Evolutionary conservation across 2,888 invertebrate genomes (phyloP), one percentile per base, ranked within the genome.

Genomic region (Hydropsyche betteni): DNA sequence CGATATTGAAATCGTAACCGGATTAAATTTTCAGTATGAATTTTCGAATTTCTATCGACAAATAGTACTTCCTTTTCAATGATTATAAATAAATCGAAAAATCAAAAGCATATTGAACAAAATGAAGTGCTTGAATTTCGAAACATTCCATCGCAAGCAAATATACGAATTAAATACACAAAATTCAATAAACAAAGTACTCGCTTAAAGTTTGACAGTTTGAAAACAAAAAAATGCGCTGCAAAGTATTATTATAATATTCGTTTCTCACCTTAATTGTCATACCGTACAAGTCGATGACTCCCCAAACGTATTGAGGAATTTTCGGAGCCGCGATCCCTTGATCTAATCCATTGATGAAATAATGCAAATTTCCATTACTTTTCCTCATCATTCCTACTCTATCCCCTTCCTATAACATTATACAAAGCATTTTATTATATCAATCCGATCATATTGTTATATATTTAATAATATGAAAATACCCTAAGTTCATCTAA

Each of bases 271-370:
- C 93, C 85, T 93, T 93, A 24, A 96, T 95, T 33, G 96, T 96
- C 95, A 96, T 96, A 36, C 96, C 98, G 82, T 98, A 98, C 2
- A 98, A 88, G 86, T 98, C 98, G 52, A 98, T 94, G 38, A 97
- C 97, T 5, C 96, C 97, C 96, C 97, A 98, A 3, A 97, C 91
- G 61, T 92, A 91, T 44, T 89, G 85, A 0, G 94, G 93, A 0
- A 96, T 93, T 81, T 92, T 90, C 50, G 93, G 92, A 0, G 94
- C 92, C 0, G 98, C 98, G 16, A 97, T 90, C 0, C 98, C 97
- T 84, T 98, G 97, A 84, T 97, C 96, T 76, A 94, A 86, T 0
- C 97, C 96, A 81, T 98, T 98, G 80, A 98, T 96, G 82, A 93
- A 96, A 84, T 96, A 98, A 83, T 97, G 97, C 52, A 98, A 88